phyloP scores from a whole-genome alignment of 2,888 invertebrate species.

The Scaptomyza caliginosa region DNA sequence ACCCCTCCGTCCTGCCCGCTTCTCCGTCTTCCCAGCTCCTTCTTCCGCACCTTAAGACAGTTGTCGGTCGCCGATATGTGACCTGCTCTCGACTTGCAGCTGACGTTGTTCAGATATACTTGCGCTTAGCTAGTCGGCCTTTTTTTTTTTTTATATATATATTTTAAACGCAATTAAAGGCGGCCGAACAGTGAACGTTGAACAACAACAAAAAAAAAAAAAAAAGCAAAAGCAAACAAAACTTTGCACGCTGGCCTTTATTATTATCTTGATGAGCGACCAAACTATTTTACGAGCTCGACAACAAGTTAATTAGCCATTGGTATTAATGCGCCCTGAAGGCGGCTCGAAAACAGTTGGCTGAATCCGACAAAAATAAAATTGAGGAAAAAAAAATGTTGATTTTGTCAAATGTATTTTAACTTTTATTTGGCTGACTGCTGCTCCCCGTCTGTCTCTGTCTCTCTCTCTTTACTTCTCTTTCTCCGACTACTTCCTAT shows the following conservation, averaged over 20 bases:
- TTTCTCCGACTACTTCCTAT: conserved; percentile 45
- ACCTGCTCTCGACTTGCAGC: conserved; percentile 49
- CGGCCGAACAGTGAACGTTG: conserved; percentile 26
- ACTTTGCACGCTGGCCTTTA: conserved; percentile 47
- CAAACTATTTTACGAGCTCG: conserved; percentile 78
- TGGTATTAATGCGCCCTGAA: conserved; percentile 62
- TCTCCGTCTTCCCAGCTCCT: not conserved
- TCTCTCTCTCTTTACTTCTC: not conserved
- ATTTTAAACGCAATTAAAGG: conserved; percentile 51
- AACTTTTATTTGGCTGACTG: conserved; percentile 31
- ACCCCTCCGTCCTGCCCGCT: not conserved
- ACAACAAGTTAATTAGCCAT: conserved; percentile 79
- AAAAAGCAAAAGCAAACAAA: conserved; percentile 46
- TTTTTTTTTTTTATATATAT: not conserved
- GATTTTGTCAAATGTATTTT: conserved; percentile 69
- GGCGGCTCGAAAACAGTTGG: conserved; percentile 55
- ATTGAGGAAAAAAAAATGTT: conserved; percentile 49
- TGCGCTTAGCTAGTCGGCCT: conserved; percentile 15
- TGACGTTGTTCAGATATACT: conserved; percentile 41
- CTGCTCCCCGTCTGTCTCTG: conserved; percentile 2
- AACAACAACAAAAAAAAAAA: not conserved
- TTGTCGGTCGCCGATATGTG: conserved; percentile 35
- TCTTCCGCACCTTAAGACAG: conserved; percentile 8
- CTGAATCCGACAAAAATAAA: conserved; percentile 33
- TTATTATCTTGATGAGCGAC: conserved; percentile 72